phyloP scores from a whole-genome alignment of 2,113 vertebrate species.

The Ailurus styani region DNA sequence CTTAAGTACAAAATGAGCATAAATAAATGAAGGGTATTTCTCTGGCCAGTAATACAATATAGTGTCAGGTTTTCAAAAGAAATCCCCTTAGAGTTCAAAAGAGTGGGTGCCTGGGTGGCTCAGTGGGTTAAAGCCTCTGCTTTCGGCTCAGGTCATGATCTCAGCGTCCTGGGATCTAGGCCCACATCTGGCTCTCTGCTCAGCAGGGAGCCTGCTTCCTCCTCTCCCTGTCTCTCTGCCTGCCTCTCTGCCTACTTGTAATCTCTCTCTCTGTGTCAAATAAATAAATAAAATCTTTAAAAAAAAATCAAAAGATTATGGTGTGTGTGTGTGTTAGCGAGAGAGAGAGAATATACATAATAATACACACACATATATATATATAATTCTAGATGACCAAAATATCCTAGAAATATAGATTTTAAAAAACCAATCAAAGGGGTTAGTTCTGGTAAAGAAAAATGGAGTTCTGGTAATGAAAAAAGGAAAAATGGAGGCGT shows the following conservation, averaged over 20 bases:
- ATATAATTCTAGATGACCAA: neutral
- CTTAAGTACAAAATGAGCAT: neutral
- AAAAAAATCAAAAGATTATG: neutral
- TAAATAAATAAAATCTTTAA: no score
- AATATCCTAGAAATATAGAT: neutral
- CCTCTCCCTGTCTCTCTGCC: no score
- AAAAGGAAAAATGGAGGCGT: no score
- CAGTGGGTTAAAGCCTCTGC: no score
- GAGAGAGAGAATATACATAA: neutral
- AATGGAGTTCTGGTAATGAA: neutral
- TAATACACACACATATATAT: neutral
- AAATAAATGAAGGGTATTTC: neutral
- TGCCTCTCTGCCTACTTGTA: no score
- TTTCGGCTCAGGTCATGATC: no score
- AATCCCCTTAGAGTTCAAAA: neutral
- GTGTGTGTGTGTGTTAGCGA: no score
- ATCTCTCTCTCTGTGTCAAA: no score
- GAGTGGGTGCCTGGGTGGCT: no score
- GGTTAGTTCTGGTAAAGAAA: neutral
- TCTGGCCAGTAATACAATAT: neutral
- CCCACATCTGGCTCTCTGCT: no score
- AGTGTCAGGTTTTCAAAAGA: neutral
- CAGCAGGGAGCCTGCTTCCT: no score
- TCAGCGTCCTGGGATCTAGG: no score
- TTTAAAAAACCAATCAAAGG: neutral